Evolutionary conservation across 2,797 vertebrate genomes (phyloP).

Genomic region (Uromys caudimaculatus): DNA sequence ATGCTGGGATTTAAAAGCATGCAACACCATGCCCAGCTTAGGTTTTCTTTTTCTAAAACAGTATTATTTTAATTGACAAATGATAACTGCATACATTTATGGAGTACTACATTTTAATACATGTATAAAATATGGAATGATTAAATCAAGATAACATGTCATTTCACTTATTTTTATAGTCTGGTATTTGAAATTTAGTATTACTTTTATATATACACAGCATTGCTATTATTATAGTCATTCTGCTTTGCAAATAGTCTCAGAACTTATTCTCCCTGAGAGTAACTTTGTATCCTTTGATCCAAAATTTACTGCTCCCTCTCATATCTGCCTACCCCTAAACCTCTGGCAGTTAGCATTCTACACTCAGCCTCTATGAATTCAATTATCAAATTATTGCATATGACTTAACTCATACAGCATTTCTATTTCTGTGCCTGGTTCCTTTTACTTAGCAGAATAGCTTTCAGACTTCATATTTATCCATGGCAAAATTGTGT

Average conservation of each 20-base stretch:
- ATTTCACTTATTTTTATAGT: not conserved
- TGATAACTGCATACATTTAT: not conserved
- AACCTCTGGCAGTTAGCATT: not conserved
- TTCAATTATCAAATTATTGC: not conserved
- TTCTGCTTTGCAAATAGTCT: not conserved
- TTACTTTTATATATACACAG: not conserved
- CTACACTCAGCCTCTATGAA: not conserved
- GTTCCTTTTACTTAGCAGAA: not conserved
- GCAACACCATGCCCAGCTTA: not conserved
- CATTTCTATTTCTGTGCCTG: not conserved
- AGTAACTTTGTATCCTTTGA: not conserved
- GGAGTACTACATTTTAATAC: not conserved
- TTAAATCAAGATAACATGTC: not conserved
- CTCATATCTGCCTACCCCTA: not conserved
- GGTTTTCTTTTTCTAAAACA: not conserved
- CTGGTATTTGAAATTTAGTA: not conserved
- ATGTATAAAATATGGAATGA: not conserved
- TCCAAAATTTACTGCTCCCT: not conserved
- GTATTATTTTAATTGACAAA: conserved; percentile 3
- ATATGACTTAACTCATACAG: not conserved
- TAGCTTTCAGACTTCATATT: not conserved
- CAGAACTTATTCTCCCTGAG: not conserved
- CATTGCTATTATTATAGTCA: not conserved
- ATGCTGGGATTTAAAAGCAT: not conserved
- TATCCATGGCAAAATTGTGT: not conserved